Percentiles rank a stretch among this genome's conserved stretches.
phyloP scores from a whole-genome alignment of 2,113 vertebrate genomes.

The Anoplopoma fimbria region DNA sequence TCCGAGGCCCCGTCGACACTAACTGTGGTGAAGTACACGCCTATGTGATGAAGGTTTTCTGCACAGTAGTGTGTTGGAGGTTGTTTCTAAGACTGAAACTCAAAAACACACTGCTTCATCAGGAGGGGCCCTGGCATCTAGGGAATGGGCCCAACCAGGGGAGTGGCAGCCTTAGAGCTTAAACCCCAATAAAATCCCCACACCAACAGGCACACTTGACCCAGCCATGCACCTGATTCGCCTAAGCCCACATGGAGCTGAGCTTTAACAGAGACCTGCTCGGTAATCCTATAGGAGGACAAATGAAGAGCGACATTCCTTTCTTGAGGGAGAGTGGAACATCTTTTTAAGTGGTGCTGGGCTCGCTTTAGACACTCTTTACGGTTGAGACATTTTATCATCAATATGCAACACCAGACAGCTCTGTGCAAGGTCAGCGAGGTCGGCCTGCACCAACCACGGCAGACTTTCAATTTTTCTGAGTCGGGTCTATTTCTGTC shows the following conservation, averaged over 20 bases:
- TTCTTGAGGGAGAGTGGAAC: constrained; percentile 52
- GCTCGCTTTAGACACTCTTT: constrained; percentile 15
- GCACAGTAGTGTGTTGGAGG: background rate
- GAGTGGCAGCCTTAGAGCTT: constrained; percentile 67
- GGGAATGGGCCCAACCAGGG: constrained; percentile 65
- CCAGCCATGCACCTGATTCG: constrained; percentile 65
- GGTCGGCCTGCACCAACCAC: constrained; percentile 6
- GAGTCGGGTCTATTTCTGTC: constrained; percentile 55
- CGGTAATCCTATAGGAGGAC: constrained; percentile 73
- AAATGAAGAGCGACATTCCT: constrained; percentile 74
- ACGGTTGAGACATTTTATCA: constrained; percentile 57
- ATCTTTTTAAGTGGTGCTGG: constrained; percentile 34
- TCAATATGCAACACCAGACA: constrained; percentile 57
- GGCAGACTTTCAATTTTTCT: constrained; percentile 35
- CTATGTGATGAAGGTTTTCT: background rate
- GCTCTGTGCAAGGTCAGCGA: constrained; percentile 42
- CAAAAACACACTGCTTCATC: constrained; percentile 8
- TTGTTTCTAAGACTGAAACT: background rate
- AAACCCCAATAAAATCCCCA: constrained; percentile 70
- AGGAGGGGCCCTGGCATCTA: constrained; percentile 63
- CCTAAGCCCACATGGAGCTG: constrained; percentile 61
- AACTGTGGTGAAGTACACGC: background rate
- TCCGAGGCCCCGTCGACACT: background rate
- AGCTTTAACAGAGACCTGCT: constrained; percentile 59
- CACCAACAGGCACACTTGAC: constrained; percentile 73